Base-by-base conservation (phyloP, 2,888 invertebrate genomes). In the Laspeyria flexula region DNA sequence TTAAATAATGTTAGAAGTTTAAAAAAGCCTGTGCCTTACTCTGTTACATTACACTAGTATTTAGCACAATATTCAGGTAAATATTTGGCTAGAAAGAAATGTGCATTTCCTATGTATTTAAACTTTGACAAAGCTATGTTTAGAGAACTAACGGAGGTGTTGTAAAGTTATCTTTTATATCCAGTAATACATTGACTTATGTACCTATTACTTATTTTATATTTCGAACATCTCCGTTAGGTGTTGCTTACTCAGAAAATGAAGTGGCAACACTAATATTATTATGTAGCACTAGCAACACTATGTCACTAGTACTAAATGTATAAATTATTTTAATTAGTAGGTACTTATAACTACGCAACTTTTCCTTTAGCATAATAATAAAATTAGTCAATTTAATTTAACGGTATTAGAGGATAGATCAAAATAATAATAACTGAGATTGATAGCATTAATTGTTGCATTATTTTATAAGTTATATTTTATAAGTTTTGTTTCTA, bases 371-470 rank as follows among this genome's bases (percentile, higher is more conserved):
- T 85, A 86, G 81, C 83, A 81, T 86, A 86, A 85, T 87, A 87
- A 81, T 86, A 78, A 79, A 55, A 78, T 81, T 88, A 88, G 89
- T 87, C 88, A 88, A 85, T 73, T 75, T 77, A 79, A 81, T 74
- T 79, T 78, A 73, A 77, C 69, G 66, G 63, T 71, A n/a, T 70
- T 77, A 79, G 67, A 61, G 55, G 53, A 66, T 73, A 63, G 65
- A 58, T 71, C 62, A 75, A 75, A 70, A 72, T 68, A 64, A 77
- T 73, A 75, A 73, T 77, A 71, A 79, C 75, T 79, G 86, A 86
- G 83, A 86, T 86, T 86, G 74, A 75, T 83, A 85, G 78, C 49
- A 66, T 72, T 81, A 81, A 76, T 79, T 75, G 75, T 82, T 83
- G 77, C 79, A 79, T 81, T 80, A 79, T 77, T 79, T 67, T 68